Base-by-base conservation (phyloP, 2,113 vertebrate species). In the Physeter macrocephalus region DNA sequence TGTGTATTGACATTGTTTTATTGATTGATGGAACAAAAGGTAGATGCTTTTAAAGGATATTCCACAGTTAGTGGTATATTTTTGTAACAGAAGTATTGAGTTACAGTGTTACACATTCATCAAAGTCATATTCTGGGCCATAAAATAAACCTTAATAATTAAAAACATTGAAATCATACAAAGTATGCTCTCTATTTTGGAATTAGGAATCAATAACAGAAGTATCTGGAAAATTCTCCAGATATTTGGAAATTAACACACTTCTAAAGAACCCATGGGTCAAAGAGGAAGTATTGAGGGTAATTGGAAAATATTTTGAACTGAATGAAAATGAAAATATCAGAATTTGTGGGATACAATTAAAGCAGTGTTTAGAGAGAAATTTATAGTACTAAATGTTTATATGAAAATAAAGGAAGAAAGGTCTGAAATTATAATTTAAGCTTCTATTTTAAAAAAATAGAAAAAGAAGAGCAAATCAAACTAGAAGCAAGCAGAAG, bases 271-370 rank as follows among this genome's bases (percentile, higher is more conserved):
- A 72, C 31, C 31, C 3, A 1, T 52, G 46, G 15, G 3, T 83
- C 41, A 88, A 91, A 91, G 21, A 90, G 6, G 36, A 62, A 49
- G 1, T 95, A 52, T 84, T 88, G 17, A 82, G 25, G 59, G 62
- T 78, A 88, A 75, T 75, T 67, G 14, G 25, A 84, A 85, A 81
- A 54, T 78, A 89, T 81, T 36, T 57, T 80, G 34, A 80, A 57
- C 52, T 80, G 52, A 95, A 83, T 83, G 12, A 90, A 90, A 90
- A 82, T 57, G 34, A 94, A 96, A 90, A 93, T 94, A 41, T 41
- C 31, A 34, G 27, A 97, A 83, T 78, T 29, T 66, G 21, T 81
- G 66, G 18, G 75, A 29, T 86, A 49, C 21, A 75, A 29, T n/a
- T 71, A 77, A 95, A 87, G 13, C 61, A 77, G 18, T 71, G 21